phyloP scores from a whole-genome alignment of 2,797 vertebrate species.

The Tokudaia tokunoshimensis region DNA sequence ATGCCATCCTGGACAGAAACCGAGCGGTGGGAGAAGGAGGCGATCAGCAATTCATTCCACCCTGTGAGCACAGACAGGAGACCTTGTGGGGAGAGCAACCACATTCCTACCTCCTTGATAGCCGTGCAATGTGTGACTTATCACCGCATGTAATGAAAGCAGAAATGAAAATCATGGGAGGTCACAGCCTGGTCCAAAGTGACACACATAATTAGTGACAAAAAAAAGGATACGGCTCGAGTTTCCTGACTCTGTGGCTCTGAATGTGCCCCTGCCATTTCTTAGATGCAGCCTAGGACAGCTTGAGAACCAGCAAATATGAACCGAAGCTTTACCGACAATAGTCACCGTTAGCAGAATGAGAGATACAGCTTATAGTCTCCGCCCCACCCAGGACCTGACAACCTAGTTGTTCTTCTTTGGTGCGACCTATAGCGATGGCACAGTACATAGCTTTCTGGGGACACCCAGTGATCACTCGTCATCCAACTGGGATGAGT shows the following conservation, averaged over 20 bases:
- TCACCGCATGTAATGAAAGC: neutral
- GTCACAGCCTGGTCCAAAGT: neutral
- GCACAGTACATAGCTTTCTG: neutral
- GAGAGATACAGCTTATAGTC: neutral
- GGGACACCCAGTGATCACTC: neutral
- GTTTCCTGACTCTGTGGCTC: neutral
- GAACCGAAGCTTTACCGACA: neutral
- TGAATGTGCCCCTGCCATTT: neutral
- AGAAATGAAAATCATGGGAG: neutral
- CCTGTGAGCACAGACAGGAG: slow-evolving; percentile 87
- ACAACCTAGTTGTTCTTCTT: neutral
- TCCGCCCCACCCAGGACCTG: neutral
- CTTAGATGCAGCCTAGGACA: neutral
- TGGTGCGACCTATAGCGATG: rapidly evolving
- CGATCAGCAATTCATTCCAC: slow-evolving; percentile 98
- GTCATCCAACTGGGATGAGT: neutral
- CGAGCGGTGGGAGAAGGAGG: slow-evolving; percentile 98
- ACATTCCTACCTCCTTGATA: rapidly evolving
- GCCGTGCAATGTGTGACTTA: rapidly evolving
- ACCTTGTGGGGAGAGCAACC: neutral
- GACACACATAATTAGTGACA: neutral
- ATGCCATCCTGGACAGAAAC: slow-evolving; percentile 97
- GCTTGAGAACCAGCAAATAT: neutral
- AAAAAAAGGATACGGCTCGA: too few relatives aligned
- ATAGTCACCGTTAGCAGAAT: neutral